Base-by-base conservation (phyloP, 1,140 invertebrate genomes). In the Callitettix versicolor region DNA sequence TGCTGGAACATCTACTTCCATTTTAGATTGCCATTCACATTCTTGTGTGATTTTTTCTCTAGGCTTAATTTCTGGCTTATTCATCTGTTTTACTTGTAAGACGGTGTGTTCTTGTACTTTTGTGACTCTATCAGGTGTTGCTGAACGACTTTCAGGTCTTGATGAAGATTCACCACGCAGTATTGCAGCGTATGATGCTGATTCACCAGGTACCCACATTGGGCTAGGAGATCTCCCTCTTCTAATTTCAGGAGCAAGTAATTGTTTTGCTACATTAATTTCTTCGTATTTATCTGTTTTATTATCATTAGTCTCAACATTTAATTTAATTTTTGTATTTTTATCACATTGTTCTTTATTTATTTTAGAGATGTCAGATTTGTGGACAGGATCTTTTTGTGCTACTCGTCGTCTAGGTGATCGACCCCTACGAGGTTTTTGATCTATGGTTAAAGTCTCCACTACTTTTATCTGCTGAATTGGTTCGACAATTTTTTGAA, bases 171-270 rank as follows among this genome's bases (percentile, higher is more conserved):
- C 65, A 43, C 85, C 84, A 47, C 78, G 76, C 9, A 88, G 73
- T 55, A 89, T 82, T 67, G 88, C 84, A 5, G 86, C 85, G 65
- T 88, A 88, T 1, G 60, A 56, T 24, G 85, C 79, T 12, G 80
- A 79, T 11, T 80, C 81, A 26, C 83, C 84, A 0, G 81, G 81
- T 7, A 72, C 63, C 83, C 83, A 87, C 57, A 85, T 77, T 14
- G 83, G 84, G 68, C 84, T 85, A 12, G 76, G 75, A 2, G 83
- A 84, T 57, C 82, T 58, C 7, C 50, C 56, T 22, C 51, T 30
- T 33, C 30, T 40, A 9, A 22, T 26, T 38, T 53, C 21, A 30
- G 44, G 49, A 12, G 43, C 56, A 47, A 44, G 18, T 20, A 47
- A 15, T 22, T 34, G 22, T 17, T 44, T 15, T 18, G 34, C 46